Conservation (phyloP, 2,113 vertebrate species). For the Motacilla alba region DNA sequence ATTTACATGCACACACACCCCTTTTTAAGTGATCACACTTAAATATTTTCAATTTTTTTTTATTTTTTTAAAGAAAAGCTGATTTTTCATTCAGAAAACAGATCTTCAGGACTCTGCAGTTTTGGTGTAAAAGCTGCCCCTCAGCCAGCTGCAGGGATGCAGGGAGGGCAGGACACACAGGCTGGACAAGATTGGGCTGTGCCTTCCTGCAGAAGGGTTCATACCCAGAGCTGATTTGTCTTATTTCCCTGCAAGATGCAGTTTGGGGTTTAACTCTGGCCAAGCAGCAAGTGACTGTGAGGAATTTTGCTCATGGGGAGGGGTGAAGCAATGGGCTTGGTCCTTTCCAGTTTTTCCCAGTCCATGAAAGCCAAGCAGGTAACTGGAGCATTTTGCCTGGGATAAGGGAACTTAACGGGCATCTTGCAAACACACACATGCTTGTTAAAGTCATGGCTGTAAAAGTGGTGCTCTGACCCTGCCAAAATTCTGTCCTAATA, state of each 20-base stretch:
- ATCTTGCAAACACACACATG: not conserved
- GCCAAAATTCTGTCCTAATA: not conserved
- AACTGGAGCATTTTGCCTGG: not conserved
- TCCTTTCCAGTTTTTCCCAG: not conserved
- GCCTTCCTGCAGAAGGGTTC: not conserved
- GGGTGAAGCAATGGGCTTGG: not conserved
- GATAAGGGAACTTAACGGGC: not conserved
- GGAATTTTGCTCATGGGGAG: not conserved
- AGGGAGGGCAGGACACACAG: rapidly evolving
- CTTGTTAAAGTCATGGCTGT: not conserved
- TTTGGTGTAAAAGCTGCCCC: not conserved
- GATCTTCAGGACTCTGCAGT: not conserved
- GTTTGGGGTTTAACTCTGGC: not conserved
- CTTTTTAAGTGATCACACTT: conserved; percentile 28
- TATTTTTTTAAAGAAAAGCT: not conserved
- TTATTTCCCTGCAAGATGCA: not conserved
- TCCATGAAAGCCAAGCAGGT: not conserved
- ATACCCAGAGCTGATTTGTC: not conserved
- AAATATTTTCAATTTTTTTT: not conserved
- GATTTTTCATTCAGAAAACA: not conserved
- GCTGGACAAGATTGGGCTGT: not conserved
- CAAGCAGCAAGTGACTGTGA: not conserved
- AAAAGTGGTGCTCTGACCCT: not conserved
- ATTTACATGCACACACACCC: conserved; percentile 25
- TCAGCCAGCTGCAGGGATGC: not conserved